Evolutionary conservation across 2,888 invertebrate genomes (phyloP).

Genomic region (Parelbella ahira): DNA sequence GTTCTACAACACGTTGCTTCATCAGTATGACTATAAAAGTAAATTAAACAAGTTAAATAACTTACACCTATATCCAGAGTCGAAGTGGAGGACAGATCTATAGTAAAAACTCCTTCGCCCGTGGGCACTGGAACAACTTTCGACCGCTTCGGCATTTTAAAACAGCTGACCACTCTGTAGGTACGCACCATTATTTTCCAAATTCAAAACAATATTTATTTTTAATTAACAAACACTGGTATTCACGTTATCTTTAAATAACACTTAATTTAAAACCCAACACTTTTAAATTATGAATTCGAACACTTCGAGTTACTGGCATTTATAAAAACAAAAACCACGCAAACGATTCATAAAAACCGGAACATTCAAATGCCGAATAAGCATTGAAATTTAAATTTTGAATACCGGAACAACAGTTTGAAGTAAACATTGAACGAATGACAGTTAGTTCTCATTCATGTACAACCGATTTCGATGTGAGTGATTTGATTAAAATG

Average conservation of each 20-base stretch:
- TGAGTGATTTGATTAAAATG: too few species aligned
- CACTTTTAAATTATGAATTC: too few species aligned
- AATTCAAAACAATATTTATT: constrained; percentile 8
- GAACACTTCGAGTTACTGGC: too few species aligned
- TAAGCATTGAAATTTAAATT: too few species aligned
- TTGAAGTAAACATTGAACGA: constrained; percentile 15
- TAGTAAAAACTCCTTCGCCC: constrained; percentile 60
- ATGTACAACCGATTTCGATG: too few species aligned
- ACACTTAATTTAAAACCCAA: constrained; percentile 5
- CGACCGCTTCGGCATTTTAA: constrained; percentile 55
- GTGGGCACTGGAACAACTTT: constrained; percentile 61
- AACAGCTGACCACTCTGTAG: constrained; percentile 59
- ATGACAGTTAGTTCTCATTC: not conserved
- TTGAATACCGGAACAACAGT: too few species aligned
- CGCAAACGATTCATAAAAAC: constrained; percentile 5
- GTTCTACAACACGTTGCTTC: too few species aligned
- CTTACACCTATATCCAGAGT: constrained; percentile 68
- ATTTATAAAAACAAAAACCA: not conserved
- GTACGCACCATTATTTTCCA: constrained; percentile 56
- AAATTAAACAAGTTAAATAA: too few species aligned
- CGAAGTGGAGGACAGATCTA: constrained; percentile 42
- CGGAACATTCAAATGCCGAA: not conserved
- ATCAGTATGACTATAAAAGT: too few species aligned
- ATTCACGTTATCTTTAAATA: too few species aligned
- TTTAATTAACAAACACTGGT: too few species aligned